Evolutionary conservation across 2,113 vertebrate genomes (phyloP).

Genomic region (Meriones unguiculatus): DNA sequence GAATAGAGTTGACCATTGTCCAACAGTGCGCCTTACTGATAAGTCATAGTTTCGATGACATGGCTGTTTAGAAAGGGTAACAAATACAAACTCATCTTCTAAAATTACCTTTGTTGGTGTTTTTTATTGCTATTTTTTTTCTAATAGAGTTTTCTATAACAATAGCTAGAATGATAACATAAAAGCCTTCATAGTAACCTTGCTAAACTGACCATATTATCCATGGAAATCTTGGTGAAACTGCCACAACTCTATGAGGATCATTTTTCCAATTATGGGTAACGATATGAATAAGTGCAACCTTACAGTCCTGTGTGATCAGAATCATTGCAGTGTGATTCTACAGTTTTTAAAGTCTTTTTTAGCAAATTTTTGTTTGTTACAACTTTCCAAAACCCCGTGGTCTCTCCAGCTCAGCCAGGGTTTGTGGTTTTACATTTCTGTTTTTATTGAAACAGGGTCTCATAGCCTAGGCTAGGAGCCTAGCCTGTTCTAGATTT

Average conservation of each 20-base stretch:
- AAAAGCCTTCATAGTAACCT: slow-evolving; percentile 26
- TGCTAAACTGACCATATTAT: neutral
- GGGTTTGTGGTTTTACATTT: neutral
- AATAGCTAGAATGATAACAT: neutral
- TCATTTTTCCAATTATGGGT: neutral
- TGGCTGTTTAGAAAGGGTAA: slow-evolving; percentile 7
- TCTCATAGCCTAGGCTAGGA: neutral
- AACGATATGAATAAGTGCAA: neutral
- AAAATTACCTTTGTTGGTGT: neutral
- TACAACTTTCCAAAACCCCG: neutral
- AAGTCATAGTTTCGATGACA: neutral
- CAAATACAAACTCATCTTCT: neutral
- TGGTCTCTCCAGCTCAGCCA: neutral
- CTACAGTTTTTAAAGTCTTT: neutral
- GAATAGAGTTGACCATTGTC: neutral
- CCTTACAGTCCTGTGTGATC: neutral
- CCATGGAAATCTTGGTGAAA: slow-evolving; percentile 7
- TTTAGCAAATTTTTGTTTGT: neutral
- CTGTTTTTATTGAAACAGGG: too few relatives aligned
- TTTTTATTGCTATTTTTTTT: neutral
- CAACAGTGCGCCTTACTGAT: neutral
- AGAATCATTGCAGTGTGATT: neutral
- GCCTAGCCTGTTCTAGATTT: neutral
- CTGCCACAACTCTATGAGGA: neutral
- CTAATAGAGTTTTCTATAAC: neutral